Base-by-base conservation (phyloP, 2,113 vertebrate genomes). In the Gadus chalcogrammus region DNA sequence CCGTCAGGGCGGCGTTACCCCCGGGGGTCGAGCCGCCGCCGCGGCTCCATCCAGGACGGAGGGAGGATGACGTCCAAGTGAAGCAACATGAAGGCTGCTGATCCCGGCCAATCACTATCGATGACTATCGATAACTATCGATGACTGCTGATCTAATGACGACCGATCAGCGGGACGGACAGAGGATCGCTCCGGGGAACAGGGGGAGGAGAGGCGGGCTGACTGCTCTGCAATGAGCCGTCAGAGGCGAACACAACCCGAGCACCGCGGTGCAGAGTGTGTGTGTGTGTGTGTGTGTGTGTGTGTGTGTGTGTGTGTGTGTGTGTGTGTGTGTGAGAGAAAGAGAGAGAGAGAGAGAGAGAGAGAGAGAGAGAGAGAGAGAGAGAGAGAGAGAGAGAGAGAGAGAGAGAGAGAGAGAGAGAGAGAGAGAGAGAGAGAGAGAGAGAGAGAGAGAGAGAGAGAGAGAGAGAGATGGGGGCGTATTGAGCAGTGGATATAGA, bases 71-170 rank as follows among this genome's bases (percentile, higher is more conserved):
- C 75, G 79, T 79, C 72, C 73, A 70, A 83, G 80, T 90, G 85
- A 75, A 70, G 78, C 86, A 84, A 65, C 88, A 90, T 90, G 61
- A 22, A 53, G 80, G 72, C 73, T 65, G 73, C 3, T 9, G 75
- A 13, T 56, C 67, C 68, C 78, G 61, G 31, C 31, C 5, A 31
- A 31, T 31, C 4, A 31, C 31, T 48, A 48, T 48, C 9, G 78
- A 73, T 83, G 75, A 56, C 71, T 67, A 55, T 24, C 75, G 63
- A 27, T 42, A 3, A 56, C 53, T 8, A 17, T 13, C 20, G 59
- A 20, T 22, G 59, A 20, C 9, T 9, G 60, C 64, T 69, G 63
- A 72, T 53, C 15, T 53, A 55, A 55, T 31, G 31, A 31, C 31
- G 31, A 31, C 31, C 31, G 22, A 5, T 5, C 38, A 42, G 5